Evolutionary conservation across 2,113 vertebrate genomes (phyloP).

Genomic region (Thunnus maccoyii): DNA sequence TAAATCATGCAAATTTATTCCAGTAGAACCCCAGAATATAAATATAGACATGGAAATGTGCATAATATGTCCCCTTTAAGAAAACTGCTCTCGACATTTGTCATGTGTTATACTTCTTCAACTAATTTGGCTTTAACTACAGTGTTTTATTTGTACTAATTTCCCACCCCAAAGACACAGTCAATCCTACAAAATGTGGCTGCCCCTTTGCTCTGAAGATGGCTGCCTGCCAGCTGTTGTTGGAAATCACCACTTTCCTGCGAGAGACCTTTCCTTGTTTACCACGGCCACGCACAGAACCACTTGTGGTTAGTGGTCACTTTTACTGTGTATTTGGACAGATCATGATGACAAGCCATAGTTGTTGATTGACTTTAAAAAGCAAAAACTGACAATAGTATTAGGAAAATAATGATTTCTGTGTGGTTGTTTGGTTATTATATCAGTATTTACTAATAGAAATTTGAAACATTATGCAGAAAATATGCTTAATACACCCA

Average conservation of each 20-base stretch:
- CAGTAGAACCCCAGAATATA: too few relatives aligned
- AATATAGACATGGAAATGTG: too few relatives aligned
- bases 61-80: too few relatives aligned
- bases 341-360: too few relatives aligned
- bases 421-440: background rate
- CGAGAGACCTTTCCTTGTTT: constrained; percentile 97
- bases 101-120: too few relatives aligned
- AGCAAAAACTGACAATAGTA: too few relatives aligned
- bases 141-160: background rate
- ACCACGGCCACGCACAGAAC: constrained; percentile 93
- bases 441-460: background rate
- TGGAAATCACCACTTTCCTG: constrained; percentile 98
- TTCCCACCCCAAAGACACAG: constrained; percentile 87
- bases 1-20: too few relatives aligned
- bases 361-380: too few relatives aligned
- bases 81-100: too few relatives aligned
- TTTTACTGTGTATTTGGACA: background rate
- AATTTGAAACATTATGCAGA: background rate
- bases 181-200: constrained; percentile 97
- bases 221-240: constrained; percentile 96
- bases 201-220: constrained; percentile 99
- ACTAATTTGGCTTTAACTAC: too few relatives aligned
- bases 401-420: background rate
- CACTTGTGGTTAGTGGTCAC: constrained; percentile 90
- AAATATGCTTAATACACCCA: background rate